Base-by-base conservation (phyloP, 64 coral and sea anemone species). In the Montipora capricornis region DNA sequence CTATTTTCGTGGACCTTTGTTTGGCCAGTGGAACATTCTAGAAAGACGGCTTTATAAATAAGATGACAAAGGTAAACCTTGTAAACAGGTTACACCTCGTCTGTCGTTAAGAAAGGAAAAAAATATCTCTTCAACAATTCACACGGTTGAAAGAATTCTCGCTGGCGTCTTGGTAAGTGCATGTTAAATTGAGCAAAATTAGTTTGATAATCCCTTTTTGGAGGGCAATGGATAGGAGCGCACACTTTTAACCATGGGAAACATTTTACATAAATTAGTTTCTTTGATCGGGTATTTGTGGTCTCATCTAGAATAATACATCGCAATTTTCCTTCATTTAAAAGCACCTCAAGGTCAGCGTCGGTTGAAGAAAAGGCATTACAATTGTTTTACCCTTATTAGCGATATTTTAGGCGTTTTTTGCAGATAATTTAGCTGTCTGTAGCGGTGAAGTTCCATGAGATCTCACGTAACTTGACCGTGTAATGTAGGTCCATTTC, bases 11-110 rank as follows among this genome's bases (percentile, higher is more conserved):
- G 82, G 66, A 24, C 44, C n/a, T 47, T 49, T 86, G 82, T 86
- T 86, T 86, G 49, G 82, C 44, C 44, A 2, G 17, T 86, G 46
- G 82, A 86, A 86, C 82, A 2, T 86, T 86, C 82, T 86, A 51
- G 82, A 86, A 86, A 71, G 17, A 13, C 24, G 2, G 19, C 19
- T 86, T 71, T 37, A 2, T 37, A 37, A 37, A 37, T 37, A 4
- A 13, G 55, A 47, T 14, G 60, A 14, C 82, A 64, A 73, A 70
- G 46, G 24, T 19, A 50, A 71, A 71, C 45, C 15, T 51, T 13
- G 47, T 70, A 68, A 50, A 70, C 82, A 86, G 49, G 8, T 44
- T 86, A 47, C 8, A 70, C 24, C 46, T 84, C 81, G 17, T 62
- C 19, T 86, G 44, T 3, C 20, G 5, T 9, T n/a, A 24, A 24